These are phyloP conservation scores for Lamprotornis superbus DNA, from an alignment of 2,113 vertebrate species.

Conservation along the genomic window DNA sequence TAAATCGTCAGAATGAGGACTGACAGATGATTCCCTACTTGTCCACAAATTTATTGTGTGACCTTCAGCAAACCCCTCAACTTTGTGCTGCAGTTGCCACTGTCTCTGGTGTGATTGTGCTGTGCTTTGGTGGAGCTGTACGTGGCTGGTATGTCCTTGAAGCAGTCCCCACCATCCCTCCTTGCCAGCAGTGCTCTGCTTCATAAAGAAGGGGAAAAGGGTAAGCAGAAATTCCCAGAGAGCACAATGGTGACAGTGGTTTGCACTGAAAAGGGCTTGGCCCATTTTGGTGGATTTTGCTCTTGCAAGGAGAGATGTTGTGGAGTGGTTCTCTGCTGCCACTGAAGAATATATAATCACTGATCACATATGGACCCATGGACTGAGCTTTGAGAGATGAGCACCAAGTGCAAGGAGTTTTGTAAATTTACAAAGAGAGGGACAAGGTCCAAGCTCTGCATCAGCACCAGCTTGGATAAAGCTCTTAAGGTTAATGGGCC, in stretches of 20 bases:
- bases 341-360: background rate
- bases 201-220: background rate
- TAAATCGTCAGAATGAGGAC: background rate
- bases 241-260: background rate
- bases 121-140: background rate
- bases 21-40: slow-evolving; percentile 10
- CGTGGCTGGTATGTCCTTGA: rapidly evolving
- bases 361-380: background rate
- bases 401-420: background rate
- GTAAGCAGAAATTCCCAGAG: background rate
- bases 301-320: background rate
- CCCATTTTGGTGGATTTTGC: background rate
- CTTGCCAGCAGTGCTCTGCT: background rate
- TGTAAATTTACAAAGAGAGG: background rate
- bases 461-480: background rate
- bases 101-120: background rate
- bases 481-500: background rate
- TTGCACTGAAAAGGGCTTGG: background rate
- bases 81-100: background rate
- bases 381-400: background rate
- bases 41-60: background rate
- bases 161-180: background rate
- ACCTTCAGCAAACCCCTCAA: slow-evolving; percentile 24
- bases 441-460: background rate
- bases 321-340: background rate